A percentile compares a stretch with the other conserved stretches of the same genome.
Evolutionary conservation across 2,113 vertebrate genomes (phyloP).

Genomic region (Nansenia antarctica): DNA sequence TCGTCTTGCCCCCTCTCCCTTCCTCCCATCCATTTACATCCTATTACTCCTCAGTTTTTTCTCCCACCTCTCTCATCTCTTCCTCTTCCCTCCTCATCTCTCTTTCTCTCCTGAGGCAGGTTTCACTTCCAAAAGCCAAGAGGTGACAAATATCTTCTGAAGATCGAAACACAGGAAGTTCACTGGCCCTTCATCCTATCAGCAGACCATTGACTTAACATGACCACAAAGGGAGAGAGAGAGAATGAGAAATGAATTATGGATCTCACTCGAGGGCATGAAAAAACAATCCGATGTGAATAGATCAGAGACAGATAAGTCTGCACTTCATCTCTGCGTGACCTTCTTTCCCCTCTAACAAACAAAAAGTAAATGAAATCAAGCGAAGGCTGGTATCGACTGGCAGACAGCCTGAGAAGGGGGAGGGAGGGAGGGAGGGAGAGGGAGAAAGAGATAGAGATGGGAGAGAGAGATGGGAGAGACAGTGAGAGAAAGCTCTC

Average conservation of each 20-base stretch:
- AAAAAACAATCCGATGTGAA: constrained; percentile 42
- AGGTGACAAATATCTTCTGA: neutral
- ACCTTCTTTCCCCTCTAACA: constrained; percentile 37
- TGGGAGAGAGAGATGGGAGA: too few species aligned
- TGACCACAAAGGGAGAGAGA: neutral
- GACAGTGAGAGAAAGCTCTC: too few species aligned
- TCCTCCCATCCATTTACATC: neutral
- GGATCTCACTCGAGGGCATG: constrained; percentile 33
- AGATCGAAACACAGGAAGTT: neutral
- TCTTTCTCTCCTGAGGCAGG: neutral
- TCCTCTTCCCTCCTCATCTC: neutral
- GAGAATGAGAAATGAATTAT: constrained; percentile 48
- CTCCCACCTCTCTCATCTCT: neutral
- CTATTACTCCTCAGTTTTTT: neutral
- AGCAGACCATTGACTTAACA: neutral
- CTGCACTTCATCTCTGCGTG: constrained; percentile 46
- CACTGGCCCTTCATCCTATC: neutral
- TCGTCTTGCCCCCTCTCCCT: neutral
- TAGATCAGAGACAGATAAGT: constrained; percentile 49
- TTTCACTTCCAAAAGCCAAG: neutral
- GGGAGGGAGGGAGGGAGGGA: constrained; percentile 1
- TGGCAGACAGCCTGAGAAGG: neutral
- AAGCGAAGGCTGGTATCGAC: neutral
- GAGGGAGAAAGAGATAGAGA: too few species aligned
- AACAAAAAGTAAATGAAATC: neutral